Evolutionary conservation across 2,113 vertebrate species (phyloP), one percentile per base, ranked within the genome.

Genomic region (Ammodytes marinus): DNA sequence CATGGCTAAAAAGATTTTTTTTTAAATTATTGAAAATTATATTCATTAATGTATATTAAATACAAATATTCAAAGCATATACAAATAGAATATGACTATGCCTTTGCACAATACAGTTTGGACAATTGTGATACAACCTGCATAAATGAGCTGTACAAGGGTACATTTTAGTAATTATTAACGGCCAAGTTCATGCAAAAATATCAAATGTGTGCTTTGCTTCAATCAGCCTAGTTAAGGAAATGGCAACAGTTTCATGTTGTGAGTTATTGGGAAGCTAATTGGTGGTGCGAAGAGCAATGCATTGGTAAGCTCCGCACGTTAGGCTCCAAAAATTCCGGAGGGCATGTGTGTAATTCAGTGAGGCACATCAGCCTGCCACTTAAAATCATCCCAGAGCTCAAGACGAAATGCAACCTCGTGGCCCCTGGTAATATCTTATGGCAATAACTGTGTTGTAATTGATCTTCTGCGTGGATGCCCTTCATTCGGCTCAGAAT

Each of bases 401-500:
- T 43, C 10, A 4, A 42, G 60, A 69, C 54, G 58, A 73, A 79
- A 59, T 49, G 49, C 27, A 63, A 85, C 83, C 63, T 66, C 35
- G 40, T 69, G 67, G 74, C 78, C 60, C 66, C 42, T 55, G 50
- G 64, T 82, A 63, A 55, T 68, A 82, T 82, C 53, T 79, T 64
- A 66, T 76, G 59, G 68, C 70, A 83, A 80, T 77, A 61, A 79
- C 40, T 58, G n/a, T 50, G 37, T 53, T 65, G 35, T 60, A 79
- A 79, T 79, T 66, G 82, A 89, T 84, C 70, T 81, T 78, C 53
- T 53, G 70, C 78, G 47, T 67, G 81, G 45, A 68, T 40, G 69
- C 37, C 55, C 58, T 55, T 72, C 14, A 64, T 74, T 72, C 72
- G 66, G 17, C 47, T 58, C 4, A 17, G 52, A 37, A 27, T 53